Evolutionary conservation across 1,140 invertebrate species (phyloP), one percentile per base, ranked within the genome.

Genomic region (Aphaenogaster floridana): DNA sequence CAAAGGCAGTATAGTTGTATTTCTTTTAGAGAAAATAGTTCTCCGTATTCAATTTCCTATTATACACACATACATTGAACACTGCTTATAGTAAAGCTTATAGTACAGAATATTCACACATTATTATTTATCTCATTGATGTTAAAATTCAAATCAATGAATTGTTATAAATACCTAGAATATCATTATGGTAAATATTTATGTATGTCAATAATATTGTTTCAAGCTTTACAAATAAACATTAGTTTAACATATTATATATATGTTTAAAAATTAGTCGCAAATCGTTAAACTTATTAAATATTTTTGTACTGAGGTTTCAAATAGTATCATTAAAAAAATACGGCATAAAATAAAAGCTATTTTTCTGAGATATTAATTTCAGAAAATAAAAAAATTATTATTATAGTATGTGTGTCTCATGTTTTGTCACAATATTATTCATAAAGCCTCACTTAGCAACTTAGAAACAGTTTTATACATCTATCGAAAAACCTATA

Each of bases 111-210:
- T 21, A 21, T 21, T 28, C 28, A 28, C 28, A 28, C 28, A 28
- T 28, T 28, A 28, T 28, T 28, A 39, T 85, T 50, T 69, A 64
- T 80, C 42, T 64, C 64, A 61, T 15, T 63, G 61, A 87, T 90
- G 92, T 93, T 92, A 93, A 61, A 92, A 92, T 92, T 93, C 92
- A 93, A 91, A 87, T 80, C 77, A 86, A 84, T 76, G 28, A 28
- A 28, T 28, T 28, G 28, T 28, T 28, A 28, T 28, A 28, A 28
- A 28, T 28, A 28, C 0, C 28, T 28, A 28, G 1, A 28, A 28
- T 28, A 28, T 28, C 28, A 28, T 28, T 0, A 28, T 28, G 28
- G 28, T 28, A 28, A 28, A 28, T 28, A 28, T 28, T 28, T 28
- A 28, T 28, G 28, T 28, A 28, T 28, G 28, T 28, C 28, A 28